phyloP scores from a whole-genome alignment of 2,797 vertebrate species.

The Chanos chanos region DNA sequence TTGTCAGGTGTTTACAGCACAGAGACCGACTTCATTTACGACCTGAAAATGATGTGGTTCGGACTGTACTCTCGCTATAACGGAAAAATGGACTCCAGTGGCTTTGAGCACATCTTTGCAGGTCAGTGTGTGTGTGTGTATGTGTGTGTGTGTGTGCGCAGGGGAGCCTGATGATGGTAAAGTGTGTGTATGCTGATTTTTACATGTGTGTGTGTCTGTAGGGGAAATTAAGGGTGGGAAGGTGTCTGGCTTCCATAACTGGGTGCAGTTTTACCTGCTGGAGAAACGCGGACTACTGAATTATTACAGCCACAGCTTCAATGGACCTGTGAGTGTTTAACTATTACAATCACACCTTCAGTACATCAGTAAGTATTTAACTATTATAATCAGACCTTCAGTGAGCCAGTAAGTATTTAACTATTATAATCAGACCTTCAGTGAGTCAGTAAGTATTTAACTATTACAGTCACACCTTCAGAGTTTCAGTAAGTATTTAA shows the following conservation, averaged over 20 bases:
- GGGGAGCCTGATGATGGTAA: constrained; percentile 55
- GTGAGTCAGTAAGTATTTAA: too few relatives aligned
- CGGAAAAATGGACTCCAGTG: constrained; percentile 80
- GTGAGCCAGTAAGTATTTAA: too few relatives aligned
- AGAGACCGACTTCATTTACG: constrained; percentile 73
- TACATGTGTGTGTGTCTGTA: constrained; percentile 44
- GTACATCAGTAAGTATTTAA: too few relatives aligned
- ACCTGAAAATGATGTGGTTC: constrained; percentile 96
- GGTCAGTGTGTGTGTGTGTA: constrained; percentile 62
- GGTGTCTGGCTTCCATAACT: constrained; percentile 90
- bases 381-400: too few relatives aligned
- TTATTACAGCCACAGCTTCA: constrained; percentile 89
- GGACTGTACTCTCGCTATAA: constrained; percentile 84
- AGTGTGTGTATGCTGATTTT: background rate
- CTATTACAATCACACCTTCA: too few relatives aligned
- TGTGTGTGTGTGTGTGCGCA: background rate
- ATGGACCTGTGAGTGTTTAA: constrained; percentile 81
- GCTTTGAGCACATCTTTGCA: constrained; percentile 93
- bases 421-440: too few relatives aligned
- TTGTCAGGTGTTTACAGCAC: constrained; percentile 76
- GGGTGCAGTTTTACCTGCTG: constrained; percentile 89
- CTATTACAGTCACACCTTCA: too few relatives aligned
- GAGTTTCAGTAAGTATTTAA: too few relatives aligned
- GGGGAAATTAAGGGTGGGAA: constrained; percentile 89
- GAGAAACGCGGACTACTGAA: constrained; percentile 79